Conservation (phyloP, 1,140 invertebrate genomes). For the Drosophila elegans region DNA sequence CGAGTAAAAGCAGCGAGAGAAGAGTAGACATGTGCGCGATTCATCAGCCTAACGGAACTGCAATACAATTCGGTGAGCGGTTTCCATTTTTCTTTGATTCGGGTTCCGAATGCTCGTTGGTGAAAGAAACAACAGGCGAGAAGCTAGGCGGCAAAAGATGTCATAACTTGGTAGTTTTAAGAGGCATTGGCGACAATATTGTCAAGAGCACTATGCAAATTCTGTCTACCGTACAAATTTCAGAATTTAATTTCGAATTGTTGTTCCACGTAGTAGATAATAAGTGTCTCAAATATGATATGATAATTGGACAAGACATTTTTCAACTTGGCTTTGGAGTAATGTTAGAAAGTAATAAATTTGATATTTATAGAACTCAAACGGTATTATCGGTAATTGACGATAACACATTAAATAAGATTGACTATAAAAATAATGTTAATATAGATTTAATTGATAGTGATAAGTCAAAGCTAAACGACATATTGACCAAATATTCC, state of each 20-base stretch:
- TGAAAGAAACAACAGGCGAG: too few species aligned
- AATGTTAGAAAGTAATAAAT: not conserved
- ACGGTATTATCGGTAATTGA: too few species aligned
- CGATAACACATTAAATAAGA: too few species aligned
- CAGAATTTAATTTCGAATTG: conserved; percentile 2
- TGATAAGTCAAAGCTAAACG: conserved; percentile 8
- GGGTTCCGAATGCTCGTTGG: too few species aligned
- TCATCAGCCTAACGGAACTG: not conserved
- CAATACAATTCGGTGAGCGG: too few species aligned
- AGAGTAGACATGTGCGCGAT: conserved; percentile 6
- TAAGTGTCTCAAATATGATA: not conserved
- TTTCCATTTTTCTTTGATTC: too few species aligned
- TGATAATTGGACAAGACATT: not conserved
- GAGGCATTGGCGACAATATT: too few species aligned
- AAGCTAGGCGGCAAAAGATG: too few species aligned
- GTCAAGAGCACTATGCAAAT: conserved; percentile 16
- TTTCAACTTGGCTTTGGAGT: conserved; percentile 1
- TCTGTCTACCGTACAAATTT: conserved; percentile 5
- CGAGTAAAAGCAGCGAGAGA: not conserved
- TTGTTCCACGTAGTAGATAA: not conserved
- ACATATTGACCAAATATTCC: conserved; percentile 17
- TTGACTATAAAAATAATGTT: too few species aligned
- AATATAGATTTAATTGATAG: too few species aligned
- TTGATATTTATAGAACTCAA: not conserved
- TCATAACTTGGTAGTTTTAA: too few species aligned